phyloP scores from a whole-genome alignment of 1,140 invertebrate species.

The Carcinoscorpius rotundicauda region DNA sequence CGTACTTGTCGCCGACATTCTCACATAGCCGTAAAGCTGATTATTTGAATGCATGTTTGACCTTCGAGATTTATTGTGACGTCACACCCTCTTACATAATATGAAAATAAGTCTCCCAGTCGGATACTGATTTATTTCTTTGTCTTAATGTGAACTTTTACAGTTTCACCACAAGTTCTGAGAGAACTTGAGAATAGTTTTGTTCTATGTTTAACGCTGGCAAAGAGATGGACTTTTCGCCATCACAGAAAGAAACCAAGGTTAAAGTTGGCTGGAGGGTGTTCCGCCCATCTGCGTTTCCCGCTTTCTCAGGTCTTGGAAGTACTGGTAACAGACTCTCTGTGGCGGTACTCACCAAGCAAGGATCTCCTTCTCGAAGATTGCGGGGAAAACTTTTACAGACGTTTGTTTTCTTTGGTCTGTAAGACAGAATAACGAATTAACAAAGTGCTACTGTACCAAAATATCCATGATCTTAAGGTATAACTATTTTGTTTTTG shows the following conservation, averaged over 20 bases:
- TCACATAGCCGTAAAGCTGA: background rate
- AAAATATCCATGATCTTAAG: background rate
- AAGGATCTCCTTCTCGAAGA: conserved; percentile 38
- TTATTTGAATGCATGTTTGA: no score
- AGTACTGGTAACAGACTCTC: conserved; percentile 37
- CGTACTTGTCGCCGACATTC: background rate
- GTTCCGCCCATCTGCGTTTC: background rate
- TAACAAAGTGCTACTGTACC: background rate
- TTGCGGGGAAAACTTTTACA: conserved; percentile 8
- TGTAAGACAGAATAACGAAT: background rate
- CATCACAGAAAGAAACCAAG: conserved; percentile 35
- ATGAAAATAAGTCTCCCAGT: no score
- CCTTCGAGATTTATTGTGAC: no score
- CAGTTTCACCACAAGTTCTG: conserved; percentile 36
- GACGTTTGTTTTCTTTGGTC: background rate
- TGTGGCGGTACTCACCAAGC: conserved; percentile 35
- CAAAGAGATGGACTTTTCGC: conserved; percentile 35
- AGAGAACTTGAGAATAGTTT: conserved; percentile 40
- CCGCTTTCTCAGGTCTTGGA: no score
- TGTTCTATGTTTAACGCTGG: conserved; percentile 38
- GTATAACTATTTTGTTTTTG: background rate
- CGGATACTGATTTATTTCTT: no score
- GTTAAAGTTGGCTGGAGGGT: conserved; percentile 23
- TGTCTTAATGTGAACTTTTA: conserved; percentile 10
- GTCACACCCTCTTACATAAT: no score